Evolutionary conservation across 2,888 invertebrate species (phyloP), one percentile per base, ranked within the genome.

Genomic region (Himalopsyche tibetana): DNA sequence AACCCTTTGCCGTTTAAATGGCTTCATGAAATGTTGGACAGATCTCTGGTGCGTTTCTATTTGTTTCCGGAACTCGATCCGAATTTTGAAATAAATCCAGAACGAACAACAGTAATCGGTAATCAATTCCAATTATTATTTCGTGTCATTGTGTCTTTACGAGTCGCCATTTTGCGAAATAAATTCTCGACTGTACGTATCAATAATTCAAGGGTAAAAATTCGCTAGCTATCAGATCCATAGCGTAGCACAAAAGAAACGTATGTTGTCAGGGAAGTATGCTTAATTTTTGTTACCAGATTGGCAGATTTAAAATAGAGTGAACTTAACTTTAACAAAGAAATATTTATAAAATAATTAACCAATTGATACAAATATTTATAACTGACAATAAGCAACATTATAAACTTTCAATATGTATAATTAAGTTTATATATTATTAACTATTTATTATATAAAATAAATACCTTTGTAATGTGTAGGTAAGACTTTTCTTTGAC

Each of bases 171-270:
- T 63, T 63, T 63, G 63, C 63, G 63, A 63, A 63, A 63, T 63
- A 63, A 28, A 19, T 63, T 63, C 63, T 19, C 28, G 63, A 9
- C 28, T 63, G 8, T 19, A 12, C 51, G 15, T 63, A 80, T 84
- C 84, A 56, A 84, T 80, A 84, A 84, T 84, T 81, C 84, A 84
- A 84, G 84, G 84, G 80, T 63, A 79, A 36, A 56, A 63, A 63
- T 63, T 63, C 19, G 63, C 4, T 63, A 15, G 19, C 63, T 19
- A 19, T 6, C 28, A 63, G 63, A 63, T 19, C 63, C 63, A 63
- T 19, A 63, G 1, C 28, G 63, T 19, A 19, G 11, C 63, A 63
- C 63, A 63, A 63, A 19, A 28, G 63, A 28, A 28, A 63, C 63
- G 63, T 63, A 19, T 63, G 63, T 63, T 63, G 28, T 19, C 19